Evolutionary conservation across 2,888 invertebrate genomes (phyloP), one percentile per base, ranked within the genome.

Genomic region (Euphydryas editha): DNA sequence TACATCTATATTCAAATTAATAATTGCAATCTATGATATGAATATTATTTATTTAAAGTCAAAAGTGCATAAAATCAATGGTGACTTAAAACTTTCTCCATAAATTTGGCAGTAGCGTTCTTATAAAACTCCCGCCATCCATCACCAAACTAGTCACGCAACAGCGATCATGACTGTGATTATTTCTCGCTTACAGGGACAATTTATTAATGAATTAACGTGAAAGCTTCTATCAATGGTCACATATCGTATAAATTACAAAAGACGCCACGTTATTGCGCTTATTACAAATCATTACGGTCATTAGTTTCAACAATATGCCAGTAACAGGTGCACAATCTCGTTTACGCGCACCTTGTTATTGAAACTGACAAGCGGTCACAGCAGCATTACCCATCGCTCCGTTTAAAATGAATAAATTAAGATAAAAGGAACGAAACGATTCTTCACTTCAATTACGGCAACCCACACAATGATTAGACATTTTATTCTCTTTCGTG

Each of bases 381-480:
- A 92, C 84, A 90, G 90, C 90, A 90, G 86, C 87, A 88, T 90
- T 88, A 90, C 84, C 84, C 81, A 84, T 84, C 80, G 81, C 78
- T 79, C 78, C 78, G 79, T 79, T 87, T 78, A 74, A 81, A 88
- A 86, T 85, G 90, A 89, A 90, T 92, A 90, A 90, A 90, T 91
- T 91, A 88, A 90, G 91, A 90, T 91, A 90, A 89, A 88, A 87
- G 83, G 82, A 84, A 84, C 83, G 81, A 77, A 84, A 84, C 81
- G 80, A 86, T 85, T 82, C 85, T 80, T 84, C 80, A 84, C 87
- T 88, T 88, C 89, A 92, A 91, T 90, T 89, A 90, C 85, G 81
- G 78, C 89, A 82, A 82, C 90, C 89, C 88, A 90, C 91, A 89
- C 90, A 86, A 87, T 90, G 88, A 90, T 90, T 89, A 90, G 88